phyloP scores from a whole-genome alignment of 2,888 invertebrate genomes.

The Aporophyla lueneburgensis region DNA sequence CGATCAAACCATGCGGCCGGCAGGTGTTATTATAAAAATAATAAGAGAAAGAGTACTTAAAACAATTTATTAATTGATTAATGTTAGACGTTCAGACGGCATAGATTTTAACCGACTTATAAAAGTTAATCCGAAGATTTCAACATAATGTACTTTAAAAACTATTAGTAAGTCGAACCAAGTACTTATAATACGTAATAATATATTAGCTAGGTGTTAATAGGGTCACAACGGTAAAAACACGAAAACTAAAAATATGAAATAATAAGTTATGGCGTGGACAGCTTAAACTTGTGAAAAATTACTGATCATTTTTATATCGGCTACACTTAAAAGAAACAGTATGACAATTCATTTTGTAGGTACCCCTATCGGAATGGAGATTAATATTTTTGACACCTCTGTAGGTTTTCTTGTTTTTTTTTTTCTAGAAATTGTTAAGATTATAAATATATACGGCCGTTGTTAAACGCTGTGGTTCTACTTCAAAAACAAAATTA shows the following conservation, averaged over 20 bases:
- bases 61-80: constrained; percentile 36
- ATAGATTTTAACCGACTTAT: constrained; percentile 25
- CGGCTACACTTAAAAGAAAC: constrained; percentile 62
- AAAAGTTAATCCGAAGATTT: constrained; percentile 48
- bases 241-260: constrained; percentile 60
- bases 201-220: constrained; percentile 59
- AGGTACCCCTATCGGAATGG: constrained; percentile 41
- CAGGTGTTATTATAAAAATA: background rate
- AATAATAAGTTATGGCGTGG: constrained; percentile 67
- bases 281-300: constrained; percentile 66
- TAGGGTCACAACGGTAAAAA: constrained; percentile 69
- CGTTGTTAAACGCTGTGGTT: background rate
- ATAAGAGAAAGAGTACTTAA: constrained; percentile 5
- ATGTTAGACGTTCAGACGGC: constrained; percentile 6
- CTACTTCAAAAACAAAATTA: background rate
- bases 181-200: constrained; percentile 56
- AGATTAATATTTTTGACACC: constrained; percentile 67
- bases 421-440: constrained; percentile 48
- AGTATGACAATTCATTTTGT: constrained; percentile 66
- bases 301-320: constrained; percentile 63
- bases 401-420: constrained; percentile 33
- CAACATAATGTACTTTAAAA: constrained; percentile 56
- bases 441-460: constrained; percentile 23
- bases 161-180: constrained; percentile 60
- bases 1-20: too few species aligned